Conservation (phyloP, 2,113 vertebrate species). For the Mustelus asterias region DNA sequence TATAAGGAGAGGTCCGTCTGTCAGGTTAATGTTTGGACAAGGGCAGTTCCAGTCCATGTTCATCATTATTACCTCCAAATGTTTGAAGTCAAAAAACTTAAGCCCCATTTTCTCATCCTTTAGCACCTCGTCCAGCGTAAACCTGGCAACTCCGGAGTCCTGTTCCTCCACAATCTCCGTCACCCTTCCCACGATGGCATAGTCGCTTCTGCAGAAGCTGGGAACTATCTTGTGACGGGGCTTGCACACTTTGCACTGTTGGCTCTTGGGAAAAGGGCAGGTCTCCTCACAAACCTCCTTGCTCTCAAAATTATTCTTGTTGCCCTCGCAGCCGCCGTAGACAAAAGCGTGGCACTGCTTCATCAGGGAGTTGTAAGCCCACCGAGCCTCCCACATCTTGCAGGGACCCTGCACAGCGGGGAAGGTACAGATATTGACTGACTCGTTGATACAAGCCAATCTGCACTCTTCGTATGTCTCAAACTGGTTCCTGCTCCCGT, state of each 20-base stretch:
- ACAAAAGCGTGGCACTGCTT: constrained; percentile 83
- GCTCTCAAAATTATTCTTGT: constrained; percentile 81
- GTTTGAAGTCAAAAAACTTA: constrained; percentile 78
- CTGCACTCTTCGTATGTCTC: constrained; percentile 85
- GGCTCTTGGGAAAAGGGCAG: constrained; percentile 71
- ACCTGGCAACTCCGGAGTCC: constrained; percentile 76
- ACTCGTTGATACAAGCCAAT: constrained; percentile 64
- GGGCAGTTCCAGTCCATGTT: constrained; percentile 86
- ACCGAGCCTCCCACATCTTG: constrained; percentile 77
- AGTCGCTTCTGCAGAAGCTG: constrained; percentile 91
- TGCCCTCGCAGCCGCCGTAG: constrained; percentile 86
- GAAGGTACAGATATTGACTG: constrained; percentile 66
- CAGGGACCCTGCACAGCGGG: constrained; percentile 88
- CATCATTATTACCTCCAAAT: constrained; percentile 82
- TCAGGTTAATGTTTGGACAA: constrained; percentile 82
- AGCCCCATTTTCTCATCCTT: constrained; percentile 95
- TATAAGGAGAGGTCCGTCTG: constrained; percentile 76
- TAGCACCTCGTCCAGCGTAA: constrained; percentile 79
- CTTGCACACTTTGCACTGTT: constrained; percentile 74
- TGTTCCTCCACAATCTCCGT: constrained; percentile 88
- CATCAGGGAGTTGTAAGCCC: constrained; percentile 80
- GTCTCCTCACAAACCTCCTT: constrained; percentile 75
- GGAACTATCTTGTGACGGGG: constrained; percentile 74
- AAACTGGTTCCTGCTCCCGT: constrained; percentile 71
- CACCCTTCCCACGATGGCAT: constrained; percentile 83